These are phyloP conservation scores for Drosophila mayaguana DNA, from an alignment of 2,888 invertebrate genomes.

Conservation along the genomic window DNA sequence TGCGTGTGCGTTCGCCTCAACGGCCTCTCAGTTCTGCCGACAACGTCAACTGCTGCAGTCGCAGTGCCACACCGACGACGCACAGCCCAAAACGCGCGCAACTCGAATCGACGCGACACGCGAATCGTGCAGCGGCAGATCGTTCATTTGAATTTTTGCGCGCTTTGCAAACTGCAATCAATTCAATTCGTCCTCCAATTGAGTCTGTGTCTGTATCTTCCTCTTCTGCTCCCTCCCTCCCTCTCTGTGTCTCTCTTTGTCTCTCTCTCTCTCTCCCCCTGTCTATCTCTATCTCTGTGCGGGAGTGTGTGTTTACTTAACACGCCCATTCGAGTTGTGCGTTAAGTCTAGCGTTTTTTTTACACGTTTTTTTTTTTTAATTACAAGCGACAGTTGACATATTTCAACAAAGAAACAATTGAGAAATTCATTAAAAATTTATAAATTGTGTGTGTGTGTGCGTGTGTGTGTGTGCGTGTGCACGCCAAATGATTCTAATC, in stretches of 20 bases:
- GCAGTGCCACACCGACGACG: conserved; percentile 56
- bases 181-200: conserved; percentile 19
- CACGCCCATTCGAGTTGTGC: conserved; percentile 13
- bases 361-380: conserved; percentile 5
- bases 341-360: conserved; percentile 14
- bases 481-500: background rate
- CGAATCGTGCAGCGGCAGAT: conserved; percentile 28
- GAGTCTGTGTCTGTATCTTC: conserved; percentile 7
- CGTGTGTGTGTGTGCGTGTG: no score
- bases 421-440: conserved; percentile 7
- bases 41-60: conserved; percentile 77
- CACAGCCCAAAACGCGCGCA: conserved; percentile 31
- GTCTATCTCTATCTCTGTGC: background rate
- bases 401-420: conserved; percentile 1
- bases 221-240: background rate
- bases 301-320: conserved; percentile 16
- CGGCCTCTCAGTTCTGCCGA: conserved; percentile 65
- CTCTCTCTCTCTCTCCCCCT: background rate
- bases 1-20: conserved; percentile 46
- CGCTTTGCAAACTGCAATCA: conserved; percentile 36
- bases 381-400: conserved; percentile 6
- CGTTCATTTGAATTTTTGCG: conserved; percentile 52
- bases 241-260: background rate
- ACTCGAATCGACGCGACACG: conserved; percentile 8
- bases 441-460: background rate